These are phyloP conservation scores for Lepidochrysops patricia DNA, from an alignment of 2,888 invertebrate species.

Conservation along the genomic window DNA sequence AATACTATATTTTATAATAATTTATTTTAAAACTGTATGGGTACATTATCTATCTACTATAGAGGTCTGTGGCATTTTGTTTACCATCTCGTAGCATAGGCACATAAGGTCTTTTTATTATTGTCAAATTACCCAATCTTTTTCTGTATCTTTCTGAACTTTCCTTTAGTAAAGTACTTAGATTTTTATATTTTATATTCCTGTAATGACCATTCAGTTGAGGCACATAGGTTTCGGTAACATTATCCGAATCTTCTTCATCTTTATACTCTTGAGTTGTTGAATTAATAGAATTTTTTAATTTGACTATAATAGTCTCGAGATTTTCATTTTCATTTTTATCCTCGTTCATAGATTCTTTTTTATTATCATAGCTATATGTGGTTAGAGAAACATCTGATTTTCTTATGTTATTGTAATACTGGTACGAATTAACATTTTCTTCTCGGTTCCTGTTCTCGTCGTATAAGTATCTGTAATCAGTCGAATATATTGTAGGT, in stretches of 20 bases:
- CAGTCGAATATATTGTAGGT: neutral
- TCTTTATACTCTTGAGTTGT: conserved; percentile 22
- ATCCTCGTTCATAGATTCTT: conserved; percentile 15
- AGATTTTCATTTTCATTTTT: conserved; percentile 26
- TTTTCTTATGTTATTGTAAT: conserved; percentile 24
- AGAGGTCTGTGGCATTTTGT: conserved; percentile 13
- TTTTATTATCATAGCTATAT: neutral
- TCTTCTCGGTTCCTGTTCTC: neutral
- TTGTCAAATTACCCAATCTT: conserved; percentile 43
- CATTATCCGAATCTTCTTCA: conserved; percentile 21
- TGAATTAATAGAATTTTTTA: conserved; percentile 39
- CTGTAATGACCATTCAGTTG: conserved; percentile 63
- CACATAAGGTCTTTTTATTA: conserved; percentile 38
- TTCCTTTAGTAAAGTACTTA: conserved; percentile 35
- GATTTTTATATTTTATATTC: conserved; percentile 41
- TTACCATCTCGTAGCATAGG: conserved; percentile 46
- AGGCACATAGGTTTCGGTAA: conserved; percentile 46
- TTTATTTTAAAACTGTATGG: neutral
- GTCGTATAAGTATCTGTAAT: neutral
- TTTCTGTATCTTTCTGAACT: conserved; percentile 45
- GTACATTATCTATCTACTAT: neutral
- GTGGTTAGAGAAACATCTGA: conserved; percentile 17
- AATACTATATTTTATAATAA: no score
- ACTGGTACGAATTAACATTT: neutral
- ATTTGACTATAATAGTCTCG: conserved; percentile 38